Evolutionary conservation across 2,797 vertebrate species (phyloP), one percentile per base, ranked within the genome.

Genomic region (Setipinna tenuifilis): DNA sequence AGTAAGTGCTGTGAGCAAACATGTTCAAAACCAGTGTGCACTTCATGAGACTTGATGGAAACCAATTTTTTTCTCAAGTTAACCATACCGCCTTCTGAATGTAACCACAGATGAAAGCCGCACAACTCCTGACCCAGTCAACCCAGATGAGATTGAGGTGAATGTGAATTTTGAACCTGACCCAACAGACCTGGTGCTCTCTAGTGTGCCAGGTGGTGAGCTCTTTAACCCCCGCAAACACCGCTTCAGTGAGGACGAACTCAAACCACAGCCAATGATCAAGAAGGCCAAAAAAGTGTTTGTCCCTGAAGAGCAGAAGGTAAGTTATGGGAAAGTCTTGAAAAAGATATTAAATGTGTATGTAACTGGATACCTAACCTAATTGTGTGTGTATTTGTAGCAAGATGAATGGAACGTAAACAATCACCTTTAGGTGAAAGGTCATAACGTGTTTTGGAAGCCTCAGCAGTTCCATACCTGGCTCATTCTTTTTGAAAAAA

Each of bases 231-330:
- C 98, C 12, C 96, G 98, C 87, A 99, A 98, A 89, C 98, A 98
- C 95, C 97, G 96, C 90, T 99, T 99, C 92, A 94, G 94, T 0
- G 98, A 98, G 44, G 98, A 99, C 21, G 98, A 99, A 86, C 96
- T 99, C 84, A 99, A 98, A 91, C 98, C 98, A 31, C 98, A 99
- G 87, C 98, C 98, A 1, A 99, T 99, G 97, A 99, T 99, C 92
- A 99, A 99, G 92, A 99, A 99, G 92, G 98, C 98, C 89, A 99
- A 97, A 95, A 99, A 99, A 91, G 95, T 98, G 91, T 97, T 96
- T 92, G 98, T 99, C 16, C 97, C 98, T 0, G 95, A 98, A 2
- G 97, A 98, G 0, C 95, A 97, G 92, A 99, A 99, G 98, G 98
- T 99, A 95, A 16, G 90, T 11, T 78, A 31, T 16, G 28, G 65